Base-by-base conservation (phyloP, 2,888 invertebrate species). In the Aleiodes testaceus region DNA sequence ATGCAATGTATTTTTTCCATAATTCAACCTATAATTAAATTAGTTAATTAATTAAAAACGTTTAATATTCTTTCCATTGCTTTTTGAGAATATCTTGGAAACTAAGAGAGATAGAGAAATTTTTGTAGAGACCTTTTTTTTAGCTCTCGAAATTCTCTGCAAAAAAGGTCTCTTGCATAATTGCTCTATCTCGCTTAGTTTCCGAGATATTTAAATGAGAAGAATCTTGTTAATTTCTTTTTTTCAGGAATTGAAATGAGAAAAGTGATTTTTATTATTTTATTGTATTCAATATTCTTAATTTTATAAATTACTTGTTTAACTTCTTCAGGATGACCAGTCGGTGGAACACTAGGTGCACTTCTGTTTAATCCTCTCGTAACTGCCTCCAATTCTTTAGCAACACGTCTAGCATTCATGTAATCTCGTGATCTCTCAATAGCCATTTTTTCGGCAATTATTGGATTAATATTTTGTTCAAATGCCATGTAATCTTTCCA, bases 401-500 rank as follows among this genome's bases (percentile, higher is more conserved):
- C 95, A 2, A 99, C 98, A 47, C 98, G 90, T 11, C 97, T 90
- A 0, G 98, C 97, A 88, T 98, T 98, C 97, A 98, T 98, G 85
- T 99, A 99, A 82, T 99, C 99, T 44, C 98, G 91, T 50, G 97
- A 97, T 26, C 98, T 89, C 87, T 99, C 99, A 85, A 95, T 95
- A 12, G 97, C 97, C 96, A 99, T 97, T 86, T 99, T 96, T 84
- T 99, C 99, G 0, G 99, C 98, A 77, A 96, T 93, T 78, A 94
- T 92, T 2, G 93, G 92, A 88, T 96, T 96, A 72, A 98, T 96
- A 78, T 94, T 93, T 88, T 98, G 95, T 88, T 99, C 99, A 84
- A 98, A 99, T 0, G 94, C 92, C 79, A 98, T 97, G 87, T 99
- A 99, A 82, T 99, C 99, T 84, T 98, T 98, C 97, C 97, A 97